Base-by-base conservation (phyloP, 2,888 invertebrate genomes). In the Scaptomyza cyrtandrae region DNA sequence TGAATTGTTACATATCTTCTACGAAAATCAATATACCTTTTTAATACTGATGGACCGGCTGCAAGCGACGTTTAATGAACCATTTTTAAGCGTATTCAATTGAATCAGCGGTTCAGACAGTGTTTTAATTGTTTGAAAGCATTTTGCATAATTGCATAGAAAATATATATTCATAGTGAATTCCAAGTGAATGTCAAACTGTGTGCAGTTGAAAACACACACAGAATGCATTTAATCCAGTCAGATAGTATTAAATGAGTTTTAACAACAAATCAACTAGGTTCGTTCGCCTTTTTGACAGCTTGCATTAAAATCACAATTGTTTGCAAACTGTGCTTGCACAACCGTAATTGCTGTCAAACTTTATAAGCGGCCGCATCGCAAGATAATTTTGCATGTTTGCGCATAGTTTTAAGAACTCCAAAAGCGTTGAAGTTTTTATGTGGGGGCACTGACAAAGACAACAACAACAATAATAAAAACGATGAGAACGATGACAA, bases 91-190 rank as follows among this genome's bases (percentile, higher is more conserved):
- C 43, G 33, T 57, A 69, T 70, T 80, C 78, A 78, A 86, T 83
- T 83, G 61, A 83, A 86, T 80, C 76, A 61, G 70, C 65, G 63
- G 63, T 64, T 73, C 78, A 83, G 83, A 71, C 70, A 56, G 55
- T 58, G 54, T 52, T 56, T 73, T 71, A 68, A 65, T 82, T 77
- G 77, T 69, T 79, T 64, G 55, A 61, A 75, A 79, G 52, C 61
- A 59, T 82, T 87, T 87, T 87, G 78, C 86, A 83, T 85, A 75
- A 78, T 75, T 55, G 56, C 46, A 59, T 56, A 39, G n/a, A 58
- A 46, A 58, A 37, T 37, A 37, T 37, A 53, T 37, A 55, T 39
- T 24, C 1, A 44, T 11, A 27, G n/a, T n/a, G 16, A 55, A 33
- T 13, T 27, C 3, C n/a, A 33, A 50, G 13, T 54, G 46, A 41